Evolutionary conservation across 2,113 vertebrate genomes (phyloP), one percentile per base, ranked within the genome.

Genomic region (Acanthochromis polyacanthus): DNA sequence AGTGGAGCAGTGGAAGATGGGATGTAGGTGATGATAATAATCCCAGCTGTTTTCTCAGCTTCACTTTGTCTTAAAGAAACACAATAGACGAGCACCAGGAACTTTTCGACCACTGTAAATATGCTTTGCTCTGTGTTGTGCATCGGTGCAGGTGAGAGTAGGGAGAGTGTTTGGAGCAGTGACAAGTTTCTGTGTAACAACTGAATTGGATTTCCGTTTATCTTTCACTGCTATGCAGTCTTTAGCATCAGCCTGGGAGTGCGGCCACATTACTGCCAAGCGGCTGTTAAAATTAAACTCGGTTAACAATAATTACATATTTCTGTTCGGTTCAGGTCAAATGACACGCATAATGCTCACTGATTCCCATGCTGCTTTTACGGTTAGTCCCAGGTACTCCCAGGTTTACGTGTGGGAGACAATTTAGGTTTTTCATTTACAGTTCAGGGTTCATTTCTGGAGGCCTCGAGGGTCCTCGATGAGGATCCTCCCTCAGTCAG

Each of bases 181-280:
- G 8, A 9, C 7, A 2, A 32, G 32, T 64, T 60, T 65, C 15
- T 76, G 40, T 53, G 23, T 50, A 30, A 64, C 20, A 59, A 81
- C 64, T 69, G 59, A 84, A 71, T 28, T 68, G 62, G 38, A 76
- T 65, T 61, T 61, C 38, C 2, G 12, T 72, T 73, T 28, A 12
- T 62, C 32, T 20, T 72, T 60, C 80, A 65, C 48, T 70, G 52
- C 77, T 79, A 69, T 72, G 80, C 76, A 75, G 60, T 70, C 59
- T 80, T 81, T 64, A 69, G 28, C 51, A 64, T 66, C 53, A 40
- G 7, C n/a, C 63, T 55, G 36, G 40, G 28, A 28, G 9, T 62
- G 43, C 63, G 30, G 53, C 20, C 9, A 57, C 38, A 5, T 4
- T 3, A 14, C 23, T 43, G 4, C 20, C 17, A 52, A 57, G 65